Evolutionary conservation across 2,888 invertebrate genomes (phyloP).

Genomic region (Tachina fera): DNA sequence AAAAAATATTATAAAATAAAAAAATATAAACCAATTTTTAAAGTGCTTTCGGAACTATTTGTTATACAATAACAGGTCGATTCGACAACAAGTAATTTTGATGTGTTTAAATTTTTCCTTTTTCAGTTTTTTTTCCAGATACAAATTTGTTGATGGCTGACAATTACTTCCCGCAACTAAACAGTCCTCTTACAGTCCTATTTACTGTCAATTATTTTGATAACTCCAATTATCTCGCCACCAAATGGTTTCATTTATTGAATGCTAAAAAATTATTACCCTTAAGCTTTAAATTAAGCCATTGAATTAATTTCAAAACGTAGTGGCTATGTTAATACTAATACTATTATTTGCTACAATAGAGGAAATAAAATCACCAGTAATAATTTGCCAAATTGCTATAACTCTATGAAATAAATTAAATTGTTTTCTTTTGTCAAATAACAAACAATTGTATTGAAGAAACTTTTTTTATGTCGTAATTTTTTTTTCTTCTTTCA

Average conservation of each 20-base stretch:
- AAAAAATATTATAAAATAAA: too few species aligned
- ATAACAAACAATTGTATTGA: constrained; percentile 22
- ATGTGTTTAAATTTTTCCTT: too few species aligned
- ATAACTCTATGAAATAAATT: constrained; percentile 65
- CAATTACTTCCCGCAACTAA: neutral
- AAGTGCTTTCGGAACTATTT: too few species aligned
- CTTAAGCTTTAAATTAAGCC: constrained; percentile 24
- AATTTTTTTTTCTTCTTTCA: neutral
- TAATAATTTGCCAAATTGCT: constrained; percentile 68
- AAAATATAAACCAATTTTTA: too few species aligned
- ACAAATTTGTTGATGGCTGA: too few species aligned
- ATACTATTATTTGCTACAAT: constrained; percentile 18
- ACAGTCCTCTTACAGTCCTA: neutral
- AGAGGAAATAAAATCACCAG: neutral
- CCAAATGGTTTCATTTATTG: neutral
- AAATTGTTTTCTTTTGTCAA: constrained; percentile 63
- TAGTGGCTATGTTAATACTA: constrained; percentile 33
- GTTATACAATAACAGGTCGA: too few species aligned
- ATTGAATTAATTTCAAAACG: constrained; percentile 26
- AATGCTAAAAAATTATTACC: constrained; percentile 22
- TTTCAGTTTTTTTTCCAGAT: too few species aligned
- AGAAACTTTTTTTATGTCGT: neutral
- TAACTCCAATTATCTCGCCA: constrained; percentile 1
- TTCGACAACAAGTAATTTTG: too few species aligned
- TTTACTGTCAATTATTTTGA: neutral